Percentiles rank a stretch among this genome's conserved stretches.
These are phyloP conservation scores for Phyllopteryx taeniolatus DNA, from an alignment of 2,113 vertebrate species.

Conservation along the genomic window DNA sequence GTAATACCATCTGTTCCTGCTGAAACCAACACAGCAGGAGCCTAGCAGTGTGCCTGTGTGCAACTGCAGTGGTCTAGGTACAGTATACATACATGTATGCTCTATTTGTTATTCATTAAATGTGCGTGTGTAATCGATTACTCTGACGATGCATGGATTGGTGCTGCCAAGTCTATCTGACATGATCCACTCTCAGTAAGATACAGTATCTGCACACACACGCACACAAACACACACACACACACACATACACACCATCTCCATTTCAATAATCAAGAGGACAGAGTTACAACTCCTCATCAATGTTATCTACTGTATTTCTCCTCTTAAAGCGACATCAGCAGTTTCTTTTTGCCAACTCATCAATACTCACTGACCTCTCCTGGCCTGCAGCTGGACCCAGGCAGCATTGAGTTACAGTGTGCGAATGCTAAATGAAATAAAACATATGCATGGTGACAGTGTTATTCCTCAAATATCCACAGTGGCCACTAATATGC, in stretches of 20 bases:
- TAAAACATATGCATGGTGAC: not conserved
- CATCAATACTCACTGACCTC: constrained; percentile 57
- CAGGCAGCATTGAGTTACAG: constrained; percentile 10
- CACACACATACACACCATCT: constrained; percentile 10
- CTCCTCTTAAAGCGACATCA: constrained; percentile 52
- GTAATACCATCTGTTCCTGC: constrained; percentile 63
- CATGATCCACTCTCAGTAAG: constrained; percentile 29
- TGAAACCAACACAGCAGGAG: constrained; percentile 64
- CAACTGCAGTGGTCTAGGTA: not conserved
- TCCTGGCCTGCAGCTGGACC: constrained; percentile 33
- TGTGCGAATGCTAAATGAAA: not conserved
- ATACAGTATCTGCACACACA: constrained; percentile 15
- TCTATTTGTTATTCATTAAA: not conserved
- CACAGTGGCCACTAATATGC: not conserved
- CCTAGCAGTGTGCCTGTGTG: constrained; percentile 12
- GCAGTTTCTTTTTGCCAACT: constrained; percentile 54
- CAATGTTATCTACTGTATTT: constrained; percentile 52
- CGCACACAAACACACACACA: not conserved
- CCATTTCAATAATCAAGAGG: constrained; percentile 60
- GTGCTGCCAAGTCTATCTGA: constrained; percentile 13
- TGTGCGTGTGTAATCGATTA: not conserved
- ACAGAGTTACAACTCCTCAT: constrained; percentile 44
- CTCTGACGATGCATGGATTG: not conserved
- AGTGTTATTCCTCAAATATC: not conserved
- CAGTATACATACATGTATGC: not conserved